phyloP scores from a whole-genome alignment of 1,140 invertebrate species.

The Neotoxoptera formosana region DNA sequence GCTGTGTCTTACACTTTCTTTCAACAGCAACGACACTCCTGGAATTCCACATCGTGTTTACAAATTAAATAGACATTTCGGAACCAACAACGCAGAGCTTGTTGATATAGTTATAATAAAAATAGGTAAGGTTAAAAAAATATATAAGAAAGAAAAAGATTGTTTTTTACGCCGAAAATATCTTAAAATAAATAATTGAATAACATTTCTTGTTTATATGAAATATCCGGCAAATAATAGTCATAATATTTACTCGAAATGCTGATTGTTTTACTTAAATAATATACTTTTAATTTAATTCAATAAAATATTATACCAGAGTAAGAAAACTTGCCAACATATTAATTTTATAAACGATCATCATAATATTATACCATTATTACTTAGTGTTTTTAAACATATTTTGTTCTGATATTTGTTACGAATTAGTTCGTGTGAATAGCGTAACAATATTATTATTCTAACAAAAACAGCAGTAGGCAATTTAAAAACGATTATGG shows the following conservation, averaged over 20 bases:
- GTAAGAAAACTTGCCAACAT: not conserved
- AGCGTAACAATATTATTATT: not conserved
- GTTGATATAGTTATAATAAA: not conserved
- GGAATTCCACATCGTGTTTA: not conserved
- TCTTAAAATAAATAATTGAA: not conserved
- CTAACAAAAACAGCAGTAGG: not conserved
- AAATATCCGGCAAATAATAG: too few relatives aligned
- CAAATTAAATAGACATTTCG: not conserved
- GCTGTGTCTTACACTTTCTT: not conserved
- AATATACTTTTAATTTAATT: not conserved
- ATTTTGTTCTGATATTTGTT: not conserved
- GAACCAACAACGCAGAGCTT: not conserved
- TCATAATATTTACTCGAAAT: not conserved
- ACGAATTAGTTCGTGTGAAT: not conserved
- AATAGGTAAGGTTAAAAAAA: not conserved
- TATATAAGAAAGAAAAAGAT: not conserved
- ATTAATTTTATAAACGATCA: not conserved
- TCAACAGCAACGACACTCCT: not conserved
- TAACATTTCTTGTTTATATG: not conserved
- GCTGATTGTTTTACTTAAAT: not conserved
- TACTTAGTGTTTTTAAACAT: not conserved
- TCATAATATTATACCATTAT: not conserved
- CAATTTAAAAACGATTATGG: not conserved
- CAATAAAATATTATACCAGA: not conserved
- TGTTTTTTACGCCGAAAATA: not conserved